Evolutionary conservation across 2,113 vertebrate genomes (phyloP).

Genomic region (Bucco capensis): DNA sequence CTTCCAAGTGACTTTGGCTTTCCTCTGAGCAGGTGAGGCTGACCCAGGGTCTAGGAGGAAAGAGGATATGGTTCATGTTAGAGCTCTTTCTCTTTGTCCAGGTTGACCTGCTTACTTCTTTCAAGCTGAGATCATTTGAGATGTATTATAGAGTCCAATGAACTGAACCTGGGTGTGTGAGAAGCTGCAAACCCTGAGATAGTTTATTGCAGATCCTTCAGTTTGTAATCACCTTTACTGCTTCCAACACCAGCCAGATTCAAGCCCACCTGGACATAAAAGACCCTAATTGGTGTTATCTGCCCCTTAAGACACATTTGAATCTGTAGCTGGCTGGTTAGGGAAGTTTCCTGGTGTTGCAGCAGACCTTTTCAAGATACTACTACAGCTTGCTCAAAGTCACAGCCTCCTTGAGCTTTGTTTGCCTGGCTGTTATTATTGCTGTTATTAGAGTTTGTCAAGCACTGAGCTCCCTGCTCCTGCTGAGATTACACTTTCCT

Average conservation of each 20-base stretch:
- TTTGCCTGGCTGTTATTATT: constrained; percentile 8
- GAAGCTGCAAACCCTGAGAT: neutral
- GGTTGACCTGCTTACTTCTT: neutral
- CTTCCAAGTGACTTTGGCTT: neutral
- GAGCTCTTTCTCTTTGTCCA: neutral
- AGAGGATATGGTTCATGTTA: neutral
- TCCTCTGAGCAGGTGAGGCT: neutral
- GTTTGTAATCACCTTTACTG: neutral
- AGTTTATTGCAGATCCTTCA: neutral
- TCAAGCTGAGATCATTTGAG: neutral
- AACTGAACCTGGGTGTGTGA: neutral
- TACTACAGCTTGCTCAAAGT: constrained; percentile 3
- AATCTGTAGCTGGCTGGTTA: neutral
- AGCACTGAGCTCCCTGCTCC: neutral
- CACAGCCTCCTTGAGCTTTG: constrained; percentile 39
- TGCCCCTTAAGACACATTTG: neutral
- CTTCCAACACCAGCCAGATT: no score
- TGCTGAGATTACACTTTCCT: constrained; percentile 12
- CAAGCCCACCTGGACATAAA: neutral
- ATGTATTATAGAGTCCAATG: accelerated
- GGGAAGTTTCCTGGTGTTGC: neutral
- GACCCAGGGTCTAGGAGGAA: neutral
- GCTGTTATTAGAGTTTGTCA: constrained; percentile 47
- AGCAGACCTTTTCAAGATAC: neutral
- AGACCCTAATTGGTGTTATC: neutral